Evolutionary conservation across 2,888 invertebrate species (phyloP).

Genomic region (Cecidostiba fungosa): DNA sequence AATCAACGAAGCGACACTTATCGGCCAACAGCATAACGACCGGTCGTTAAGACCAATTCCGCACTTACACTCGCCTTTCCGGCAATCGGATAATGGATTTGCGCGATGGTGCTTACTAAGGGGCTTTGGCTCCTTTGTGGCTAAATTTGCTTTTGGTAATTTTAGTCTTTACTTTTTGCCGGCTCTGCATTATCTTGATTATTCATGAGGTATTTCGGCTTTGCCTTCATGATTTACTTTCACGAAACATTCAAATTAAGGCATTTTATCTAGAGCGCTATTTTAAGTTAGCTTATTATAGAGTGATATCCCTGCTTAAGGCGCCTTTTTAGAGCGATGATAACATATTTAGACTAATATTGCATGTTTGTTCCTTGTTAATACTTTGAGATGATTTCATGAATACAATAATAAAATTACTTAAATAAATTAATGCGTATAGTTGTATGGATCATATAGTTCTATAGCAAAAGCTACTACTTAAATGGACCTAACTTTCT

Average conservation of each 20-base stretch:
- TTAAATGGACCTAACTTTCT: neutral
- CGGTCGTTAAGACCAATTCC: constrained; percentile 59
- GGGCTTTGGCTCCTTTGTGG: constrained; percentile 26
- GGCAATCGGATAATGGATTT: constrained; percentile 61
- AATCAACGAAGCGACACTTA: constrained; percentile 59
- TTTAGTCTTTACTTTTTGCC: constrained; percentile 21
- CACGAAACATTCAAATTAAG: constrained; percentile 11
- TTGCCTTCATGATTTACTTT: neutral
- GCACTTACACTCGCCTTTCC: constrained; percentile 54
- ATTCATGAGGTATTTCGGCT: neutral
- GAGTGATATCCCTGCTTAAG: too few relatives aligned
- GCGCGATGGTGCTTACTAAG: constrained; percentile 34
- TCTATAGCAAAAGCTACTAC: neutral
- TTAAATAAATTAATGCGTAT: too few relatives aligned
- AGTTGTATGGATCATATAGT: too few relatives aligned
- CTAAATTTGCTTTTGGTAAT: constrained; percentile 1
- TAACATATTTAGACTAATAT: too few relatives aligned
- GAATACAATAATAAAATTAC: too few relatives aligned
- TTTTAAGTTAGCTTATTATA: too few relatives aligned
- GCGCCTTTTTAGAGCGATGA: too few relatives aligned
- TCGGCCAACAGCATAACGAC: constrained; percentile 57
- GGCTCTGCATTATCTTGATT: neutral
- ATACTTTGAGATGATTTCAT: too few relatives aligned
- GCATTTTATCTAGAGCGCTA: neutral
- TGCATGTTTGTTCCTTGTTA: too few relatives aligned